Percentiles rank a stretch among this genome's conserved stretches.
Conservation (phyloP, 2,888 invertebrate species). For the Dioctria linearis region DNA sequence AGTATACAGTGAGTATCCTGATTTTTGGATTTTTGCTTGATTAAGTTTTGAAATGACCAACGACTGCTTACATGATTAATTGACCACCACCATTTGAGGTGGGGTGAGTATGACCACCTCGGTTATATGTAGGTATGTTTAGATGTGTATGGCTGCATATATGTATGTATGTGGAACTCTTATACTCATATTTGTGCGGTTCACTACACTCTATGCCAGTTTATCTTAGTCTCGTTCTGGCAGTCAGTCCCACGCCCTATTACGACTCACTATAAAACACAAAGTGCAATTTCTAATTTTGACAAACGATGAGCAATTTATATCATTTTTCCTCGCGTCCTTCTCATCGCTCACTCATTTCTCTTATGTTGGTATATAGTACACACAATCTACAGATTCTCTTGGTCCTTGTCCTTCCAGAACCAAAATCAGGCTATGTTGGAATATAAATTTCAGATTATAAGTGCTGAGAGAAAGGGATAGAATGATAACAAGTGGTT, state of each 20-base stretch:
- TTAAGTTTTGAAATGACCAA: constrained; percentile 23
- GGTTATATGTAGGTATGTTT: too few relatives aligned
- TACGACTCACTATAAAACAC: constrained; percentile 39
- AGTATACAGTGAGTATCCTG: not conserved
- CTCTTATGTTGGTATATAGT: not conserved
- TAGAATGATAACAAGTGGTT: constrained; percentile 49
- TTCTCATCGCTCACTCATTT: not conserved
- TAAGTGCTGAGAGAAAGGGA: constrained; percentile 41
- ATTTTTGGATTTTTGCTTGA: constrained; percentile 19
- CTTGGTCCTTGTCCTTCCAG: not conserved
- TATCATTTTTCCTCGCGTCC: constrained; percentile 54
- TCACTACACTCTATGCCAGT: constrained; percentile 27
- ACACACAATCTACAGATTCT: not conserved
- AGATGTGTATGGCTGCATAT: too few relatives aligned
- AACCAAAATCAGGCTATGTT: constrained; percentile 15
- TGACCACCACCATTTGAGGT: constrained; percentile 24
- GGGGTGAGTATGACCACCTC: not conserved
- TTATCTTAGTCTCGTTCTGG: constrained; percentile 30
- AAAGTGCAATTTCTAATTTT: constrained; percentile 58
- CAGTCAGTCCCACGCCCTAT: not conserved
- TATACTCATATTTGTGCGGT: constrained; percentile 10
- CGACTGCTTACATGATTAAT: constrained; percentile 34
- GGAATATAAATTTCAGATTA: constrained; percentile 47
- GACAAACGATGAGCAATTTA: constrained; percentile 58
- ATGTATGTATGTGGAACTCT: too few relatives aligned